Conservation (phyloP, 2,797 vertebrate species). For the Spinibarbus caldwelli region DNA sequence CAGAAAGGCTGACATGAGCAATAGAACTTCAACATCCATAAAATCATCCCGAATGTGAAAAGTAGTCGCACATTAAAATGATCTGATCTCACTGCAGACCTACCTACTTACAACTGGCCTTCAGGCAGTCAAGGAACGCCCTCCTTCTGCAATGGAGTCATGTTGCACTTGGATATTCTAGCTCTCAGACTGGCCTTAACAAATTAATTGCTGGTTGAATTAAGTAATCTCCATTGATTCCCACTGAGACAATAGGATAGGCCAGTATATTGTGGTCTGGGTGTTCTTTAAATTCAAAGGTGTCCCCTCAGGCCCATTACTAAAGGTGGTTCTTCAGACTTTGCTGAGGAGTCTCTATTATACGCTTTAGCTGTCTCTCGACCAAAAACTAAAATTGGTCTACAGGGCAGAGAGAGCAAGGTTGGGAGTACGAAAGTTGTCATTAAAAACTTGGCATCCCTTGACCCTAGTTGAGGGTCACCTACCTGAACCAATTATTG, state of each 20-base stretch:
- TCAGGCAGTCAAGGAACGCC: slow-evolving; percentile 1
- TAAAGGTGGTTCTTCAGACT: slow-evolving; percentile 71
- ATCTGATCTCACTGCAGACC: not conserved
- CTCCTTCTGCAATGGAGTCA: slow-evolving; percentile 40
- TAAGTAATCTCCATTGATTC: slow-evolving; percentile 71
- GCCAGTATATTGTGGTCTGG: slow-evolving; percentile 69
- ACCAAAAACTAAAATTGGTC: slow-evolving; percentile 69
- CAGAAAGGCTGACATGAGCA: not conserved
- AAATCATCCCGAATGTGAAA: not conserved
- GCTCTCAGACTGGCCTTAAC: slow-evolving; percentile 62
- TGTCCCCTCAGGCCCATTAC: slow-evolving; percentile 73
- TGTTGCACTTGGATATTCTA: slow-evolving; percentile 44
- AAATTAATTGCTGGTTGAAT: slow-evolving; percentile 70
- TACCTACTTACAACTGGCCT: not conserved
- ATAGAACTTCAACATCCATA: not conserved
- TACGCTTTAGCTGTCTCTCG: slow-evolving; percentile 59
- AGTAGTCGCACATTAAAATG: not conserved
- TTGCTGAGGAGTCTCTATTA: slow-evolving; percentile 64
- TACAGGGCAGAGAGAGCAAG: slow-evolving; percentile 52
- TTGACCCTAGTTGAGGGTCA: slow-evolving; percentile 73
- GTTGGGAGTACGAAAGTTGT: slow-evolving; percentile 62
- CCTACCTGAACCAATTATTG: slow-evolving; percentile 71
- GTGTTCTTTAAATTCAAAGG: slow-evolving; percentile 67
- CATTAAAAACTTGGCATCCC: slow-evolving; percentile 71
- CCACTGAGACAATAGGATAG: slow-evolving; percentile 65